phyloP scores from a whole-genome alignment of 2,797 vertebrate species.

The Sciurus carolinensis region DNA sequence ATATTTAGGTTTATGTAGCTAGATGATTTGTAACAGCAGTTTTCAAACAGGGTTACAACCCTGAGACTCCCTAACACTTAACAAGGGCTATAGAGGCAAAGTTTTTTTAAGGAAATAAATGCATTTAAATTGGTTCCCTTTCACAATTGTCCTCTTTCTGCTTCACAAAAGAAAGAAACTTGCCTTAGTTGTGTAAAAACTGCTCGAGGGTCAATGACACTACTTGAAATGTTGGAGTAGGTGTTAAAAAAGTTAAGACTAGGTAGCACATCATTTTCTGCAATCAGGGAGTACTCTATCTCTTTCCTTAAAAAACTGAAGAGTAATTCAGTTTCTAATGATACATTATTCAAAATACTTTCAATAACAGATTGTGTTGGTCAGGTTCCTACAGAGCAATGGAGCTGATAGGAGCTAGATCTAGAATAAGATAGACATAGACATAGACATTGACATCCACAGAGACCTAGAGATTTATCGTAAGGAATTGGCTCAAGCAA shows the following conservation, averaged over 20 bases:
- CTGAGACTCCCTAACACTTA: not conserved
- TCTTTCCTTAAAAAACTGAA: not conserved
- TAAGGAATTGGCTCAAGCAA: not conserved
- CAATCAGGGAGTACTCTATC: not conserved
- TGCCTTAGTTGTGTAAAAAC: not conserved
- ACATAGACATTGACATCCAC: not conserved
- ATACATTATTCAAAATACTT: conserved; percentile 29
- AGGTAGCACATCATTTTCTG: not conserved
- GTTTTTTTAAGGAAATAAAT: conserved; percentile 18
- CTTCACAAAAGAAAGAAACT: not conserved
- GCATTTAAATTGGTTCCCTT: not conserved
- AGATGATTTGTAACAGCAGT: not conserved
- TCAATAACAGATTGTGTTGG: not conserved
- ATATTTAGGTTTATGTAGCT: not conserved
- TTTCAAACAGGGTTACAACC: not conserved
- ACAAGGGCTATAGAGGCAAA: not conserved
- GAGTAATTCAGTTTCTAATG: not conserved
- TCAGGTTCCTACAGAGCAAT: not conserved
- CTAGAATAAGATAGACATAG: not conserved
- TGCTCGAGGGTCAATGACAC: not conserved
- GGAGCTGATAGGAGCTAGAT: not conserved
- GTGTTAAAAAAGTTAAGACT: not conserved
- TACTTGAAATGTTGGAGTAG: not conserved
- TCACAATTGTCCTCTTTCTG: not conserved
- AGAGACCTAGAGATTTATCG: not conserved